A percentile compares a stretch with the other conserved stretches of the same genome.
Conservation (phyloP, 2,113 vertebrate species). For the Carollia perspicillata region DNA sequence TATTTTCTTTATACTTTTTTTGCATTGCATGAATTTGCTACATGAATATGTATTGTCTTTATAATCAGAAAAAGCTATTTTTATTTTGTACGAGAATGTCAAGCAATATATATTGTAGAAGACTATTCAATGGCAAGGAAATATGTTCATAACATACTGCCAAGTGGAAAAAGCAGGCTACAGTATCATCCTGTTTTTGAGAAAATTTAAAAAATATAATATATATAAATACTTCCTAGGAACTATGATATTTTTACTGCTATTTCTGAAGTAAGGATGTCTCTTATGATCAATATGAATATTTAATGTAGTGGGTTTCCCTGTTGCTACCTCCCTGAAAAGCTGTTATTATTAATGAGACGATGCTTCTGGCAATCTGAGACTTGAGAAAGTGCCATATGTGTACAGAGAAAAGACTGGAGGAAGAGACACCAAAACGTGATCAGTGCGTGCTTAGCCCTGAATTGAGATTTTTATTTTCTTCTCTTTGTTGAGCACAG, state of each 20-base stretch:
- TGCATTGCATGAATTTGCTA: constrained; percentile 29
- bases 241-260: not conserved
- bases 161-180: constrained; percentile 24
- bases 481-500: not conserved
- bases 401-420: constrained; percentile 1
- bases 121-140: constrained; percentile 6
- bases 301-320: constrained; percentile 17
- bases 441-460: not conserved
- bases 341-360: constrained; percentile 40
- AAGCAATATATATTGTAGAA: constrained; percentile 29
- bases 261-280: constrained; percentile 41
- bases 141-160: constrained; percentile 17
- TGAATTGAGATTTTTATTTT: not conserved
- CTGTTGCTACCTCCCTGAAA: not conserved
- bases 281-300: constrained; percentile 4
- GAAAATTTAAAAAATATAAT: not conserved
- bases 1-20: constrained; percentile 34
- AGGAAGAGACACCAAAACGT: not conserved
- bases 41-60: constrained; percentile 51
- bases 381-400: not conserved
- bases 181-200: not conserved
- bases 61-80: constrained; percentile 50
- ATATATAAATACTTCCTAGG: not conserved
- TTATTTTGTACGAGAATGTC: constrained; percentile 23
- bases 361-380: not conserved